Evolutionary conservation across 2,113 vertebrate species (phyloP).

Genomic region (Actinemys pallida): DNA sequence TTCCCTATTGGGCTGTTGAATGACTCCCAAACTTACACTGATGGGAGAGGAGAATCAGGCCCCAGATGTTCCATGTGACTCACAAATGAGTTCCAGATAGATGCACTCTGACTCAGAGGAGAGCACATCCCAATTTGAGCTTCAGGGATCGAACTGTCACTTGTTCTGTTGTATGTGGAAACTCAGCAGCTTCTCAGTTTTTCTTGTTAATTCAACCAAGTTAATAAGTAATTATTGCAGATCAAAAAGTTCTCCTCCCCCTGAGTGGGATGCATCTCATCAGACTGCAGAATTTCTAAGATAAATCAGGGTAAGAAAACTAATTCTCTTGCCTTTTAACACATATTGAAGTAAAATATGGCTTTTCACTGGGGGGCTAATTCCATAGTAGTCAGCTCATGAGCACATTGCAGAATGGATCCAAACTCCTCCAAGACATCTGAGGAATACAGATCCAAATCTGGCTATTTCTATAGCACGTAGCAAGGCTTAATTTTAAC

Average conservation of each 20-base stretch:
- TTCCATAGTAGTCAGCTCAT: conserved; percentile 5
- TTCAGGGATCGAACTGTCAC: not conserved
- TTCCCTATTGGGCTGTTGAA: not conserved
- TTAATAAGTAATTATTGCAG: conserved; percentile 18
- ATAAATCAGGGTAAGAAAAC: conserved; percentile 24
- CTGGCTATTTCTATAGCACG: not conserved
- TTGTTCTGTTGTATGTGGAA: not conserved
- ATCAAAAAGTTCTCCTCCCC: not conserved
- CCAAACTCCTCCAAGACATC: conserved; percentile 20
- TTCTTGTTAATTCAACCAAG: not conserved
- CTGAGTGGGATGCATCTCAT: not conserved
- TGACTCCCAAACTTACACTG: not conserved
- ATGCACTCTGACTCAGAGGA: not conserved
- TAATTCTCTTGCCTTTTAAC: not conserved
- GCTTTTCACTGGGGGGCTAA: conserved; percentile 11
- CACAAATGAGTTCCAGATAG: not conserved
- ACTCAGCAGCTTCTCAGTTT: not conserved
- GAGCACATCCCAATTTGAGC: not conserved
- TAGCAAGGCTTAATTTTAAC: conserved; percentile 3
- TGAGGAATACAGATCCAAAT: not conserved
- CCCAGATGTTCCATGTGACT: not conserved
- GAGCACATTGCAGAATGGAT: not conserved
- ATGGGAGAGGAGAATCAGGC: not conserved
- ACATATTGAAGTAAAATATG: not conserved
- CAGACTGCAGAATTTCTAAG: not conserved